Base-by-base conservation (phyloP, 2,888 invertebrate species). In the Drosophila meridionalis region DNA sequence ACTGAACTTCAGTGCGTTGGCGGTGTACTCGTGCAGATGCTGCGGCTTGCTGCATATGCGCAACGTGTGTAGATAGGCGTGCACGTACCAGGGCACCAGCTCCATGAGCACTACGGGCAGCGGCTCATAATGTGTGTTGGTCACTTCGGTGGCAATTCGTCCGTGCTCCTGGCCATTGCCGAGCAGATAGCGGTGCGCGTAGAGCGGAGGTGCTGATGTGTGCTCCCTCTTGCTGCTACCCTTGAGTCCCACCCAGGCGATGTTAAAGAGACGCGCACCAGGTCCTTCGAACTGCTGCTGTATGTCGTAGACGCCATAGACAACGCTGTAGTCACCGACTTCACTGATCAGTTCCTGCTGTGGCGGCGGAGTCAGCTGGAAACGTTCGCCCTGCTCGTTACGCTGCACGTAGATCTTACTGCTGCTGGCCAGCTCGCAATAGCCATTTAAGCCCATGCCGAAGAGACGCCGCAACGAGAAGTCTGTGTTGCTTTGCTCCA, bases 161-260 rank as follows among this genome's bases (percentile, higher is more conserved):
- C 99, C 99, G 89, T 95, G 95, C 92, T 98, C 98, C 93, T 98
- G 97, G 0, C 99, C 99, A 94, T 97, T 97, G 4, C 98, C 98
- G 26, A 96, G 94, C n/a, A 97, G 94, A 91, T 96, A 97, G 81
- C 97, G 95, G 90, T 96, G 97, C 11, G 97, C 97, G 90, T 95
- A 95, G 3, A 97, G 85, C 7, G 96, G 94, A 0, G 98, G 97
- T 55, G 95, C 95, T 0, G 45, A 4, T 0, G 43, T 47, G 3
- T 32, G 69, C 9, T 60, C 40, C 42, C 36, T 47, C 5, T 63
- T 59, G 47, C 6, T 73, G 69, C 8, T 80, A 71, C 9, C 32
- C 75, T 56, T 89, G 78, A 3, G 76, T 58, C 28, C 73, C 3
- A 91, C 50, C 63, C 95, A 96, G 52, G 95, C 96, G 76, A 98